Percentiles rank a stretch among this genome's conserved stretches.
phyloP scores from a whole-genome alignment of 2,888 invertebrate species.

The Polietes domitor region DNA sequence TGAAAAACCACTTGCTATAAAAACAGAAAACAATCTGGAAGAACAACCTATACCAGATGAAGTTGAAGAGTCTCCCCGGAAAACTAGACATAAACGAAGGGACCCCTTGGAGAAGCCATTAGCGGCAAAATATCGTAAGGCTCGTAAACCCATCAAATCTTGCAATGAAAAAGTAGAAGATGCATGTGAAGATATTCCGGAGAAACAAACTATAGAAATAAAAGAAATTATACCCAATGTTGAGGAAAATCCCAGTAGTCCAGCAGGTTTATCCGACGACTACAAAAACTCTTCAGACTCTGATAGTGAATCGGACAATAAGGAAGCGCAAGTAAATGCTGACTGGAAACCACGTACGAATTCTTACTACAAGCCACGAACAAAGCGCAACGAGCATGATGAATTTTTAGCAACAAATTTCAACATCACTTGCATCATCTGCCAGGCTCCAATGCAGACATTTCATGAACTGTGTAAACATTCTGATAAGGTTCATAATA shows the following conservation, averaged over 20 bases:
- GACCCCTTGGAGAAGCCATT: constrained; percentile 1
- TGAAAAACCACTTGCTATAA: not conserved
- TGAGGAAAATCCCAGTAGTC: not conserved
- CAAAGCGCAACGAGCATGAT: constrained; percentile 72
- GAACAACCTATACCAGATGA: not conserved
- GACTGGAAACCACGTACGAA: constrained; percentile 30
- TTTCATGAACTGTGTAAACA: constrained; percentile 74
- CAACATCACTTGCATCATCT: constrained; percentile 73
- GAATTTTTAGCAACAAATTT: constrained; percentile 74
- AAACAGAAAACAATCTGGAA: not conserved
- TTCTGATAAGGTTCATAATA: constrained; percentile 70
- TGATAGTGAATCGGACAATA: constrained; percentile 28
- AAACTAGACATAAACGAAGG: not conserved
- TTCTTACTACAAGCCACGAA: constrained; percentile 46
- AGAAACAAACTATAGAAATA: not conserved
- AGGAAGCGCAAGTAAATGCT: not conserved
- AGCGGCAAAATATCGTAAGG: not conserved
- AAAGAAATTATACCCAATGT: not conserved
- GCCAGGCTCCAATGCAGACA: constrained; percentile 72
- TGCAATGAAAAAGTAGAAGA: not conserved
- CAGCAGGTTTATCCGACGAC: not conserved
- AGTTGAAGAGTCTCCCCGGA: not conserved
- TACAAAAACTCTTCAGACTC: constrained; percentile 11
- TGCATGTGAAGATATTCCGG: not conserved
- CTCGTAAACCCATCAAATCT: not conserved